phyloP scores from a whole-genome alignment of 2,797 vertebrate genomes.

The Tachyglossus aculeatus region DNA sequence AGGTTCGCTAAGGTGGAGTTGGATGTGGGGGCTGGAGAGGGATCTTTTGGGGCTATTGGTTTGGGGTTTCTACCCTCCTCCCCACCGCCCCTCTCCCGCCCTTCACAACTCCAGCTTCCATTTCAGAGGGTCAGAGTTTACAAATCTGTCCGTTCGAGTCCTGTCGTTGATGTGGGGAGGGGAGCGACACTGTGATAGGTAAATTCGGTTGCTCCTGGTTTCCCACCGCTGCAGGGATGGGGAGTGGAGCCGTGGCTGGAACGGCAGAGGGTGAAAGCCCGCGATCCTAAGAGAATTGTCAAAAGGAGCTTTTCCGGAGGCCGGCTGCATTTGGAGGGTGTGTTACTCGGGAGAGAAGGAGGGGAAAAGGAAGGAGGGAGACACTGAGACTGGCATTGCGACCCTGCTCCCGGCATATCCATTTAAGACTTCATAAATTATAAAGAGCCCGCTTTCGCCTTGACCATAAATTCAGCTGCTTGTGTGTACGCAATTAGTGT shows the following conservation, averaged over 20 bases:
- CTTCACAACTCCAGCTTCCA: too few relatives aligned
- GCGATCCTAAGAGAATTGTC: slow-evolving; percentile 21
- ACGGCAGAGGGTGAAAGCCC: not conserved
- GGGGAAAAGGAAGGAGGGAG: not conserved
- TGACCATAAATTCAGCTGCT: slow-evolving; percentile 83
- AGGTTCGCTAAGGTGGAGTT: not conserved
- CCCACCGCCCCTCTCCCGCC: not conserved
- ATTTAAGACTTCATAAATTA: slow-evolving; percentile 96
- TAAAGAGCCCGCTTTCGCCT: slow-evolving; percentile 85
- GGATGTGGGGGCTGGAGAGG: not conserved
- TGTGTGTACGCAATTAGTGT: slow-evolving; percentile 87
- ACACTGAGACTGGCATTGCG: not conserved
- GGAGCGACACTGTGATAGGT: slow-evolving; percentile 53
- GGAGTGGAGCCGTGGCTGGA: not conserved
- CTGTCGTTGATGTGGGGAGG: not conserved
- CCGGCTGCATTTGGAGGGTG: not conserved
- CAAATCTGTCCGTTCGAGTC: slow-evolving; percentile 13
- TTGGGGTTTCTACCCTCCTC: not conserved
- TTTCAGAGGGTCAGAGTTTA: not conserved
- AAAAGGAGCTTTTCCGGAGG: slow-evolving; percentile 41
- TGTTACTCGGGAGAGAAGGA: not conserved
- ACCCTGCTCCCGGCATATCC: slow-evolving; percentile 30
- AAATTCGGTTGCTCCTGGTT: slow-evolving; percentile 31
- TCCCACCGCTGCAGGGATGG: not conserved
- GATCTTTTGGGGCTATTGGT: not conserved